These are phyloP conservation scores for Drepanosiphum platanoidis DNA, from an alignment of 2,888 invertebrate species.

Conservation along the genomic window DNA sequence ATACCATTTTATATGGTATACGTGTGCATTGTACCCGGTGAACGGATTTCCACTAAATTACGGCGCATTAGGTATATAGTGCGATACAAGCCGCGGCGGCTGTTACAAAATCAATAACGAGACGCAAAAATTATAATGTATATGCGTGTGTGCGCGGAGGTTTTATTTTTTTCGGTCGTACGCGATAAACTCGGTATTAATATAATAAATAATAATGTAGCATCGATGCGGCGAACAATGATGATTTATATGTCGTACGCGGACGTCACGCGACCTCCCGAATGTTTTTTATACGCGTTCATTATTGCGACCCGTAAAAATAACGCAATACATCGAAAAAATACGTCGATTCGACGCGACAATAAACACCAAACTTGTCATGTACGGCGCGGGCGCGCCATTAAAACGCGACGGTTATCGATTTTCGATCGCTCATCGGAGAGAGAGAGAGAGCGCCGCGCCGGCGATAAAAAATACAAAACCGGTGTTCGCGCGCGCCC, in stretches of 20 bases:
- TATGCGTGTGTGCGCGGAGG: no score
- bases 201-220: neutral
- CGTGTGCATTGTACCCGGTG: neutral
- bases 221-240: neutral
- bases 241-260: neutral
- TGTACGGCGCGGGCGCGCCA: neutral
- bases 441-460: no score
- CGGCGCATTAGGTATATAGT: no score
- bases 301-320: no score
- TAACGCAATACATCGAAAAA: no score
- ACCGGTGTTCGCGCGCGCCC: no score
- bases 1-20: constrained; percentile 1
- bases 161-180: neutral
- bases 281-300: neutral
- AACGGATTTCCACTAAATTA: neutral
- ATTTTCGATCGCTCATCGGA: neutral
- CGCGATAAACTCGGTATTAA: neutral
- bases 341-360: neutral
- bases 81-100: neutral
- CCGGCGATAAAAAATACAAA: neutral
- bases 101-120: neutral
- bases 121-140: neutral
- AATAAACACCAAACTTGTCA: neutral
- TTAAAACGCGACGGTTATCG: neutral
- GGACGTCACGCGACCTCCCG: neutral